These are phyloP conservation scores for Megaceryle alcyon DNA, from an alignment of 2,797 vertebrate species.

Conservation along the genomic window DNA sequence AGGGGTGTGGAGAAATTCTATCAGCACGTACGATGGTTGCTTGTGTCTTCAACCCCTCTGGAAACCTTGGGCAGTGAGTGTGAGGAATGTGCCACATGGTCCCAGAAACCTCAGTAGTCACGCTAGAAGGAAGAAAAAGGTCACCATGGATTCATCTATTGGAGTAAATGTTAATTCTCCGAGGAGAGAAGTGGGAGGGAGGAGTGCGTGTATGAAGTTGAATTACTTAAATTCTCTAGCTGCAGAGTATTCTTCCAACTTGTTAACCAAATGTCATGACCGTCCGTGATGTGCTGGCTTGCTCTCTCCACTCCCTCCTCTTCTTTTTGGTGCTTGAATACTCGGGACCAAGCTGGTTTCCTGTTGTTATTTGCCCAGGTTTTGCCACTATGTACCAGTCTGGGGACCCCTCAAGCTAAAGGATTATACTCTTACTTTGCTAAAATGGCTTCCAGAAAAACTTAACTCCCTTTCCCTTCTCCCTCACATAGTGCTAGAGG, in stretches of 20 bases:
- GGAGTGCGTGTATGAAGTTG: neutral
- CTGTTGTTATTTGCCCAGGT: neutral
- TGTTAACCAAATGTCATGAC: neutral
- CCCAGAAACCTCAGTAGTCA: neutral
- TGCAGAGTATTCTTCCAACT: neutral
- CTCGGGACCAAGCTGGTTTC: neutral
- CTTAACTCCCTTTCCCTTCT: neutral
- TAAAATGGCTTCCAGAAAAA: neutral
- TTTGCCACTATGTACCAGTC: neutral
- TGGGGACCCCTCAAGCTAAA: neutral
- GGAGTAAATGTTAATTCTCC: neutral
- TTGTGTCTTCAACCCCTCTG: constrained; percentile 7
- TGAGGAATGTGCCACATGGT: neutral
- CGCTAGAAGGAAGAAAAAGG: neutral
- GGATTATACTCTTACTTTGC: neutral
- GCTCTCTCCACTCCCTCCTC: neutral
- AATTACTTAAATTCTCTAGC: neutral
- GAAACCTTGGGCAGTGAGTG: neutral
- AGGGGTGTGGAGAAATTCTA: neutral
- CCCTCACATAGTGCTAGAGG: constrained; percentile 55
- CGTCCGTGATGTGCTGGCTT: neutral
- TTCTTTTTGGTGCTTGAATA: neutral
- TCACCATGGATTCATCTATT: neutral
- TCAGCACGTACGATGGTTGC: neutral
- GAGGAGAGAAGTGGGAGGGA: neutral